These are phyloP conservation scores for Oncorhynchus masou DNA, from an alignment of 2,113 vertebrate species.

Conservation along the genomic window DNA sequence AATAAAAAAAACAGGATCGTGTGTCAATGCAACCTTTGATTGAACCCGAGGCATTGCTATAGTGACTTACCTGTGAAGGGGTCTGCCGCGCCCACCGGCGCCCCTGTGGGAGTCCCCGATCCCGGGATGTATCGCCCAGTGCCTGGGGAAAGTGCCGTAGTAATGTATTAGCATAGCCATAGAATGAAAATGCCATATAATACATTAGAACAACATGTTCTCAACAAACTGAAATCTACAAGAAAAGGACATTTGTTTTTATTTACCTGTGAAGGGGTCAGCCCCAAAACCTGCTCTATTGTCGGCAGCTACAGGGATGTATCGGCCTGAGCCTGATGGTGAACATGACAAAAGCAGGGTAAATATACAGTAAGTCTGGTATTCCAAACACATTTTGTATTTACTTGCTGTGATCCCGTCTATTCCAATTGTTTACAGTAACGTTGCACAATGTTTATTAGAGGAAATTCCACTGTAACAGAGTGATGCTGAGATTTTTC, in stretches of 20 bases:
- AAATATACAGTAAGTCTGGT: not conserved
- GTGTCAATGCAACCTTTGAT: too few relatives aligned
- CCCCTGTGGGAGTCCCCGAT: constrained; percentile 54
- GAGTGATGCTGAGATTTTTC: too few relatives aligned
- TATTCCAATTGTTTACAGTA: too few relatives aligned
- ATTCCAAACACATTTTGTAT: too few relatives aligned
- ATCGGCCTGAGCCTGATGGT: constrained; percentile 70
- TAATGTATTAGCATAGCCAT: not conserved
- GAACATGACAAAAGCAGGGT: not conserved
- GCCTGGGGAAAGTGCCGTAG: constrained; percentile 66
- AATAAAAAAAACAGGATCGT: too few relatives aligned
- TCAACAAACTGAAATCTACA: not conserved
- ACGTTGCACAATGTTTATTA: too few relatives aligned
- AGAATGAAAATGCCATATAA: not conserved
- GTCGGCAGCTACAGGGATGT: constrained; percentile 68
- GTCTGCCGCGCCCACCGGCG: constrained; percentile 71
- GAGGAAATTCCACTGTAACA: too few relatives aligned
- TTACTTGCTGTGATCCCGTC: too few relatives aligned
- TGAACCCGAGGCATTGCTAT: not conserved
- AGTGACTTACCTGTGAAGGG: constrained; percentile 82
- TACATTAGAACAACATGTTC: not conserved
- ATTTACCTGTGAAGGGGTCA: constrained; percentile 78
- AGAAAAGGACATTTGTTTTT: not conserved
- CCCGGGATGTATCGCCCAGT: constrained; percentile 90
- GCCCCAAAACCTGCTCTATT: constrained; percentile 45